These are phyloP conservation scores for Yponomeuta cagnagella DNA, from an alignment of 2,888 invertebrate genomes.

Conservation along the genomic window DNA sequence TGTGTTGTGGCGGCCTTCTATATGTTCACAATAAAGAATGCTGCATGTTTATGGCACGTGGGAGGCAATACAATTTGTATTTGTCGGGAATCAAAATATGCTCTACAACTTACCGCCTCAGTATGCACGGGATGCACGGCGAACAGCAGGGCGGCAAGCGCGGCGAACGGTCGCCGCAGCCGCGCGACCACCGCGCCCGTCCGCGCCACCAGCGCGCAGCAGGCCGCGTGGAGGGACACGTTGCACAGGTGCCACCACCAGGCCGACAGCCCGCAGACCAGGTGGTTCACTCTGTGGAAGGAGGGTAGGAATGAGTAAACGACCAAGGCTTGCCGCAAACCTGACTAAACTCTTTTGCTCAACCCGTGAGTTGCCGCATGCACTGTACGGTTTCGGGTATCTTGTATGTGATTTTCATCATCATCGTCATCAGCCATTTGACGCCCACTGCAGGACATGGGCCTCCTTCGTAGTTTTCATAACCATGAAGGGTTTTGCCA, in stretches of 20 bases:
- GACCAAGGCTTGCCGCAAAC: not conserved
- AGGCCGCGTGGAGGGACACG: slow-evolving; percentile 83
- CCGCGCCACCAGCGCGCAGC: slow-evolving; percentile 82
- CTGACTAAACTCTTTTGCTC: no score
- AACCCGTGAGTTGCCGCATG: no score
- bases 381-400: no score
- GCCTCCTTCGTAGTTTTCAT: no score
- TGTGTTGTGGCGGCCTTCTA: no score
- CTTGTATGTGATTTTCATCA: no score
- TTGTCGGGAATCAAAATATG: not conserved
- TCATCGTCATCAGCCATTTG: no score
- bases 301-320: slow-evolving; percentile 16
- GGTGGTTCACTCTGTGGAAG: slow-evolving; percentile 83
- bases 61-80: no score
- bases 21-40: no score
- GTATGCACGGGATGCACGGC: slow-evolving; percentile 93
- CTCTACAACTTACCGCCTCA: slow-evolving; percentile 84
- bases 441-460: no score
- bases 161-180: slow-evolving; percentile 80
- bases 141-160: slow-evolving; percentile 84
- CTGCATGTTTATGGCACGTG: no score
- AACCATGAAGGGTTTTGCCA: no score
- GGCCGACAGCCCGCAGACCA: slow-evolving; percentile 81
- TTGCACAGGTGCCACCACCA: slow-evolving; percentile 89
- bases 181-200: slow-evolving; percentile 81